Evolutionary conservation across 2,797 vertebrate genomes (phyloP).

Genomic region (Cichlasoma orientale): DNA sequence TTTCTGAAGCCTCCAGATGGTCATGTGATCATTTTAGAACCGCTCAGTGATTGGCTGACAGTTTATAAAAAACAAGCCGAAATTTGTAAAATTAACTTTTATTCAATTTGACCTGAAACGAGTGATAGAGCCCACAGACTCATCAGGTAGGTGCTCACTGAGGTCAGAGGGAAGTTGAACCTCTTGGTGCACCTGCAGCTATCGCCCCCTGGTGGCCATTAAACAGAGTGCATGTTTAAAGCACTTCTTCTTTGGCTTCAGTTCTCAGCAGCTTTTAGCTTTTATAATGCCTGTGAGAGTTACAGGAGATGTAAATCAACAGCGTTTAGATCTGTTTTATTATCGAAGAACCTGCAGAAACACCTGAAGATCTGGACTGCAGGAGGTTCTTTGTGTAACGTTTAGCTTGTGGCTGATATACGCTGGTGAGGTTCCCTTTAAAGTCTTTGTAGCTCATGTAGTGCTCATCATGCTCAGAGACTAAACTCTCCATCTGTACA

Average conservation of each 20-base stretch:
- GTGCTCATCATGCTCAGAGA: neutral
- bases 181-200: neutral
- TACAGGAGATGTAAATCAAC: neutral
- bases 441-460: constrained; percentile 14
- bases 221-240: neutral
- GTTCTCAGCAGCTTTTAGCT: neutral
- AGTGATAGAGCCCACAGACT: neutral
- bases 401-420: neutral
- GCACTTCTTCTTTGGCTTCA: neutral
- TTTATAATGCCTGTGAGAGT: neutral
- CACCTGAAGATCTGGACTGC: neutral
- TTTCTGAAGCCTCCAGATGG: neutral
- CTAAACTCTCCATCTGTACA: constrained; percentile 3
- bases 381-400: neutral
- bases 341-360: neutral
- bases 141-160: accelerated
- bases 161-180: neutral
- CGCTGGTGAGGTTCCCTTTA: constrained; percentile 34
- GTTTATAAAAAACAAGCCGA: neutral
- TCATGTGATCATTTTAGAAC: neutral
- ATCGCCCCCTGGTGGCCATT: neutral
- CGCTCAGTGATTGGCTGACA: neutral
- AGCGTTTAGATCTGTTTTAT: neutral
- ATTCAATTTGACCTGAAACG: neutral
- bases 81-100: neutral